Evolutionary conservation across 37 sponge, comb jelly and placozoan species (phyloP).

Genomic region (Aplysina aerophoba): DNA sequence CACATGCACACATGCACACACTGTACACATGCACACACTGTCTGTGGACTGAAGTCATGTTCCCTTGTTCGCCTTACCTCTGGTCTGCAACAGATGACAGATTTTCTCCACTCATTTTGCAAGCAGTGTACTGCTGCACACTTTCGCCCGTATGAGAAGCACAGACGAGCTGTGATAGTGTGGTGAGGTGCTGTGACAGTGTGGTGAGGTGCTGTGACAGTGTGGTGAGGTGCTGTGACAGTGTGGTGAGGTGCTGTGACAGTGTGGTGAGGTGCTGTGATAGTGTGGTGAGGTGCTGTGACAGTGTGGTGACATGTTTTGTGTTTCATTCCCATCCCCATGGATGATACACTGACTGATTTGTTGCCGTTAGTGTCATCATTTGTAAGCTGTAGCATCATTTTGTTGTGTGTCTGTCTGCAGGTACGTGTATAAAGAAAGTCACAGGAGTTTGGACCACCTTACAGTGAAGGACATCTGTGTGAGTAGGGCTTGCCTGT

Average conservation of each 20-base stretch:
- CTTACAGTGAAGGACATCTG: slow-evolving; percentile 19
- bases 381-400: too few relatives aligned
- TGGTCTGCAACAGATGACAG: too few relatives aligned
- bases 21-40: neutral
- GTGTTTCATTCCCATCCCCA: too few relatives aligned
- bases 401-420: neutral
- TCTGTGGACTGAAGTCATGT: neutral
- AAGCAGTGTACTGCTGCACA: too few relatives aligned
- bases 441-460: neutral
- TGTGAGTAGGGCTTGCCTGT: neutral
- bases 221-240: too few relatives aligned
- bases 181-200: neutral
- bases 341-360: too few relatives aligned
- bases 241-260: too few relatives aligned
- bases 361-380: too few relatives aligned
- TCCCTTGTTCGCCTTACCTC: too few relatives aligned
- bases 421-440: neutral
- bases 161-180: neutral
- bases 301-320: too few relatives aligned
- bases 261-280: neutral
- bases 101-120: too few relatives aligned
- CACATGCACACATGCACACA: neutral
- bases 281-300: neutral
- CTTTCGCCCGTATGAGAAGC: neutral
- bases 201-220: neutral